Evolutionary conservation across 2,888 invertebrate species (phyloP).

Genomic region (Scaeva pyrastri): DNA sequence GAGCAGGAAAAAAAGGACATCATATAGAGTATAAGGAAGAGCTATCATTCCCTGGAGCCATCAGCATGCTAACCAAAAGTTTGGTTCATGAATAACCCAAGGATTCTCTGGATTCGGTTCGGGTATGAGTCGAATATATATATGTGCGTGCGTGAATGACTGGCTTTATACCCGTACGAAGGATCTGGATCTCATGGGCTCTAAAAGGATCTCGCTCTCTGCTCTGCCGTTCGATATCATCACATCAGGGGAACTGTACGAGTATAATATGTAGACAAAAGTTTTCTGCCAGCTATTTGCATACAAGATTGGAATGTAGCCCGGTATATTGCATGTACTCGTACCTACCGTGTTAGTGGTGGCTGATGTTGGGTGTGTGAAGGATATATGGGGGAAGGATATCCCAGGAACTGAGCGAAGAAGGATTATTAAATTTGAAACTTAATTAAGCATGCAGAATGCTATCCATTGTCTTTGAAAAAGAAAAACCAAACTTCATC

Average conservation of each 20-base stretch:
- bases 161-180: not conserved
- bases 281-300: constrained; percentile 66
- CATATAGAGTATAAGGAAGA: constrained; percentile 1
- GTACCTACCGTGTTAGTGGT: not conserved
- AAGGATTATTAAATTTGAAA: constrained; percentile 71
- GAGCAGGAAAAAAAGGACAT: constrained; percentile 16
- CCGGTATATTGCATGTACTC: constrained; percentile 34
- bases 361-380: not conserved
- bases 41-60: not conserved
- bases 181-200: too few relatives aligned
- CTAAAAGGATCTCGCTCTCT: not conserved
- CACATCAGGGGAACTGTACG: constrained; percentile 55
- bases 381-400: not conserved
- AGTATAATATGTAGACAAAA: constrained; percentile 70
- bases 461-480: constrained; percentile 53
- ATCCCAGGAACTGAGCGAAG: constrained; percentile 12
- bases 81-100: constrained; percentile 44
- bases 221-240: constrained; percentile 31
- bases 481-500: constrained; percentile 41
- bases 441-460: constrained; percentile 73
- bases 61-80: constrained; percentile 30
- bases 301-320: constrained; percentile 64
- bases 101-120: not conserved
- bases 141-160: constrained; percentile 24
- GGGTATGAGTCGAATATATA: not conserved